phyloP scores from a whole-genome alignment of 2,113 vertebrate genomes.

The Amphiprion percula region DNA sequence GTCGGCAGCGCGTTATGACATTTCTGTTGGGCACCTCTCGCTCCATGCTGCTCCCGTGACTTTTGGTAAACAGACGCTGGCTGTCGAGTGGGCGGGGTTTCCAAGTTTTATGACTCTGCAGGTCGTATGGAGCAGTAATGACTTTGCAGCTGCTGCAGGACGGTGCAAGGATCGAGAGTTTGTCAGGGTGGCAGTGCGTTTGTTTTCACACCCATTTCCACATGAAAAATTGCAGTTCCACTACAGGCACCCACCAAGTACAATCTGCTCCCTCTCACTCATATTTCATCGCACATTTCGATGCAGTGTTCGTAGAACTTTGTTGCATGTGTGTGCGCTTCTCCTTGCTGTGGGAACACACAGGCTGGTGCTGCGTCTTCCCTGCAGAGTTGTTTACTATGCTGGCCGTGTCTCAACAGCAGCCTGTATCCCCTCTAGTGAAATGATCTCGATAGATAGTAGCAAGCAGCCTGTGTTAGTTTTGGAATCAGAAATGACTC shows the following conservation, averaged over 20 bases:
- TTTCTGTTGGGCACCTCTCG: slow-evolving; percentile 16
- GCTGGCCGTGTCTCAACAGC: slow-evolving; percentile 39
- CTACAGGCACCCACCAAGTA: not conserved
- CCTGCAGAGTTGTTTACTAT: slow-evolving; percentile 54
- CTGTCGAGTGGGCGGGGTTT: slow-evolving; percentile 70
- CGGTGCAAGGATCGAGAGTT: not conserved
- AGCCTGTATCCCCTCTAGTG: slow-evolving; percentile 14
- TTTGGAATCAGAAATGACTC: slow-evolving; percentile 33
- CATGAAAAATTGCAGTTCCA: not conserved
- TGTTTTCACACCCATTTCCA: not conserved
- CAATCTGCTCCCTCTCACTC: not conserved
- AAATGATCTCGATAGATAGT: slow-evolving; percentile 23
- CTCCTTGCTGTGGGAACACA: not conserved
- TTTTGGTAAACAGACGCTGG: slow-evolving; percentile 81
- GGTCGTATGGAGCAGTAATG: slow-evolving; percentile 34
- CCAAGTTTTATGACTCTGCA: slow-evolving; percentile 79
- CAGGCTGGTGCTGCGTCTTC: slow-evolving; percentile 10
- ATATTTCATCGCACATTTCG: not conserved
- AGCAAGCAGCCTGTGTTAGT: slow-evolving; percentile 1
- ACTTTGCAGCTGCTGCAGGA: slow-evolving; percentile 11
- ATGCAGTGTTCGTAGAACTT: slow-evolving; percentile 15
- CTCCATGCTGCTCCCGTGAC: slow-evolving; percentile 74
- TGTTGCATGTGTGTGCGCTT: not conserved
- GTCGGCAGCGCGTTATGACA: slow-evolving; percentile 41
- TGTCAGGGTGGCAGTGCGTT: not conserved